These are phyloP conservation scores for Lepidochitona cinerea DNA, from an alignment of 2,888 invertebrate species.

Conservation along the genomic window DNA sequence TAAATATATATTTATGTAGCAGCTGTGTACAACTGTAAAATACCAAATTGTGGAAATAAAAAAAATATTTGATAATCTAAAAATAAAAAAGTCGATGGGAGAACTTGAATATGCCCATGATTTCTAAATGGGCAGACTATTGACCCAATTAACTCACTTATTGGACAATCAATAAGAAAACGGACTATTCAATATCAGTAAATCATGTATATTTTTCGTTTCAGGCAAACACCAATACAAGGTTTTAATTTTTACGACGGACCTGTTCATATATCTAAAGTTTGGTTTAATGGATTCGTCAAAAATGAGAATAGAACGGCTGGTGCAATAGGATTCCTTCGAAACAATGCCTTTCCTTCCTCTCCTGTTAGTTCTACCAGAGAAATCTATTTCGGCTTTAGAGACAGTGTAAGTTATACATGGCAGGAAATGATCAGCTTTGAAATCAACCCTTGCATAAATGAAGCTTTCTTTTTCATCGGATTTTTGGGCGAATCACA, in stretches of 20 bases:
- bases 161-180: neutral
- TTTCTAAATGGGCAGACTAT: too few species aligned
- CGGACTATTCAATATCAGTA: neutral
- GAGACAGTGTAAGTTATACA: slow-evolving; percentile 30
- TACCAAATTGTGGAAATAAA: too few species aligned
- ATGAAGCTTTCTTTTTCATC: too few species aligned
- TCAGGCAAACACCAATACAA: slow-evolving; percentile 29
- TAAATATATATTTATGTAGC: too few species aligned
- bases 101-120: too few species aligned
- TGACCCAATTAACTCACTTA: neutral
- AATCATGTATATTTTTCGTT: slow-evolving; percentile 7
- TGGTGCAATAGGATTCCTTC: slow-evolving; percentile 32
- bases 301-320: slow-evolving; percentile 24
- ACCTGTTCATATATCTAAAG: slow-evolving; percentile 28
- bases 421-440: too few species aligned
- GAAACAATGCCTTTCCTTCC: slow-evolving; percentile 19
- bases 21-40: too few species aligned
- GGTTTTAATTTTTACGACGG: slow-evolving; percentile 38
- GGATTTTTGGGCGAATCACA: too few species aligned
- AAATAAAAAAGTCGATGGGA: too few species aligned
- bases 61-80: too few species aligned
- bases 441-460: too few species aligned
- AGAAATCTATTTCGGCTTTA: slow-evolving; percentile 32
- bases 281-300: slow-evolving; percentile 38
- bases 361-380: slow-evolving; percentile 25